A percentile compares a stretch with the other conserved stretches of the same genome.
Evolutionary conservation across 2,113 vertebrate genomes (phyloP).

Genomic region (Gallinago media): DNA sequence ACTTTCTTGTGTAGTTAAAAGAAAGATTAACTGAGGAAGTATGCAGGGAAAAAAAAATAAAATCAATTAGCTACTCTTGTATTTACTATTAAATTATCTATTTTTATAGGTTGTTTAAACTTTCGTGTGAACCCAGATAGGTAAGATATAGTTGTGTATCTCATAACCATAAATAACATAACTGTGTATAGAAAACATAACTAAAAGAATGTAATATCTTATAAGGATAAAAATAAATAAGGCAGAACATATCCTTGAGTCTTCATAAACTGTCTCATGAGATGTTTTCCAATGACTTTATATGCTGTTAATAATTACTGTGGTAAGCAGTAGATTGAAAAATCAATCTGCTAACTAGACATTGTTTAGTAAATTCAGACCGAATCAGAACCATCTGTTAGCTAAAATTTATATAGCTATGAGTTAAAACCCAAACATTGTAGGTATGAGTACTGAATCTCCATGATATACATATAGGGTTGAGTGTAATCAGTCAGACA

Average conservation of each 20-base stretch:
- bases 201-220: not conserved
- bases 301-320: not conserved
- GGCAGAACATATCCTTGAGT: not conserved
- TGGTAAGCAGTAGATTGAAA: not conserved
- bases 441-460: not conserved
- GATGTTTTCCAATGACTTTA: not conserved
- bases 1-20: not conserved
- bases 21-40: not conserved
- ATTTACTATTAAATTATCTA: not conserved
- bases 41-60: not conserved
- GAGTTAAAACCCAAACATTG: not conserved
- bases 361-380: not conserved
- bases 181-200: not conserved
- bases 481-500: not conserved
- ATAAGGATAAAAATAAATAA: not conserved
- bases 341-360: not conserved
- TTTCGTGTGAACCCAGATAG: not conserved
- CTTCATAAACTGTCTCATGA: not conserved
- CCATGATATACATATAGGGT: not conserved
- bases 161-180: not conserved
- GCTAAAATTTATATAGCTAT: not conserved
- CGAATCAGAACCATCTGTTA: not conserved
- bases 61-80: not conserved
- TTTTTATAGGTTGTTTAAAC: not conserved
- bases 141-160: not conserved